Percentiles rank a stretch among this genome's conserved stretches.
Evolutionary conservation across 1,140 invertebrate species (phyloP).

Genomic region (Phenacoccus solenopsis): DNA sequence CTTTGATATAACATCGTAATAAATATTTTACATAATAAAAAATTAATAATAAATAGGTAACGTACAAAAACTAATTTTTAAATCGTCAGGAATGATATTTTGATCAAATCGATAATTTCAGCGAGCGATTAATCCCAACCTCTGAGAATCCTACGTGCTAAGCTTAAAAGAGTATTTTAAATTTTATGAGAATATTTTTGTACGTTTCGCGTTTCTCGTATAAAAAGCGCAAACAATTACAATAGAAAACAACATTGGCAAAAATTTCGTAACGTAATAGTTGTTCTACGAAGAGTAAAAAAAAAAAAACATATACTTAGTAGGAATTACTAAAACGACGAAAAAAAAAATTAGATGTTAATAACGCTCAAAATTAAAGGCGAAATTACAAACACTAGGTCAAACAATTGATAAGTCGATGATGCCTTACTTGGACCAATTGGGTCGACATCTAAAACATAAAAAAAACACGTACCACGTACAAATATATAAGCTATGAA

Average conservation of each 20-base stretch:
- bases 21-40: background rate
- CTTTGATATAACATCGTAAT: background rate
- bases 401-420: conserved; percentile 5
- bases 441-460: background rate
- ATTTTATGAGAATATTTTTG: background rate
- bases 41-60: conserved; percentile 4
- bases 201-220: background rate
- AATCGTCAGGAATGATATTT: background rate
- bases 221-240: background rate
- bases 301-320: too few species aligned
- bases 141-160: background rate
- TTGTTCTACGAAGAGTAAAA: too few species aligned
- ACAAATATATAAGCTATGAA: conserved; percentile 8
- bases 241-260: background rate
- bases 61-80: conserved; percentile 11
- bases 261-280: background rate
- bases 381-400: background rate
- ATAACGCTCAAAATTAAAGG: background rate
- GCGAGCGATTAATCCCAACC: background rate
- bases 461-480: conserved; percentile 1
- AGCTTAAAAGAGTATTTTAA: background rate
- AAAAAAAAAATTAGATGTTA: background rate
- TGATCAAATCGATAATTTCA: background rate
- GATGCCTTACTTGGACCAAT: background rate
- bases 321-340: too few species aligned